A percentile compares a stretch with the other conserved stretches of the same genome.
These are phyloP conservation scores for Chelonus insularis DNA, from an alignment of 1,140 invertebrate species.

Conservation along the genomic window DNA sequence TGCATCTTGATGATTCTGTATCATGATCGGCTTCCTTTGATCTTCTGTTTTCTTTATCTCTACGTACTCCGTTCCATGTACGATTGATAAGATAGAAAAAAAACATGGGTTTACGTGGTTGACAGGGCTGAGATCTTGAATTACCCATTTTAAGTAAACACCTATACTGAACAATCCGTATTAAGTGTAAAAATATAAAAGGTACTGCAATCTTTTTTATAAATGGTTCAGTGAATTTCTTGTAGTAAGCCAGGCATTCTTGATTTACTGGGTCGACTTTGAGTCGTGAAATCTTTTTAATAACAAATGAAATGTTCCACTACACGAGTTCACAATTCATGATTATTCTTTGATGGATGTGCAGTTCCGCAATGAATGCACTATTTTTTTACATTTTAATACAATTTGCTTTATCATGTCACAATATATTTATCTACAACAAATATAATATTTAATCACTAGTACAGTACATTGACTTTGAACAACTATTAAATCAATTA, in stretches of 20 bases:
- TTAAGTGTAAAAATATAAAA: neutral
- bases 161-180: neutral
- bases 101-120: constrained; percentile 61
- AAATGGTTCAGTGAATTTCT: constrained; percentile 18
- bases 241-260: constrained; percentile 15
- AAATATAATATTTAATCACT: too few relatives aligned
- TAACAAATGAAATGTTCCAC: constrained; percentile 15
- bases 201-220: constrained; percentile 10
- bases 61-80: constrained; percentile 65
- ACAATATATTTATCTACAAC: too few relatives aligned
- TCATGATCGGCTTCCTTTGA: constrained; percentile 44
- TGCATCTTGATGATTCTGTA: constrained; percentile 51
- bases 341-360: neutral
- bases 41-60: constrained; percentile 28
- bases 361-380: too few relatives aligned
- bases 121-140: constrained; percentile 42
- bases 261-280: constrained; percentile 24
- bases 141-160: constrained; percentile 46
- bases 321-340: neutral
- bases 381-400: too few relatives aligned
- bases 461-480: too few relatives aligned
- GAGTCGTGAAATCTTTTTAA: neutral
- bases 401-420: too few relatives aligned
- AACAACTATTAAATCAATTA: too few relatives aligned
- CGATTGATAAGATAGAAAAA: constrained; percentile 70